Evolutionary conservation across 2,797 vertebrate genomes (phyloP).

Genomic region (Pyrrhura leucotis): DNA sequence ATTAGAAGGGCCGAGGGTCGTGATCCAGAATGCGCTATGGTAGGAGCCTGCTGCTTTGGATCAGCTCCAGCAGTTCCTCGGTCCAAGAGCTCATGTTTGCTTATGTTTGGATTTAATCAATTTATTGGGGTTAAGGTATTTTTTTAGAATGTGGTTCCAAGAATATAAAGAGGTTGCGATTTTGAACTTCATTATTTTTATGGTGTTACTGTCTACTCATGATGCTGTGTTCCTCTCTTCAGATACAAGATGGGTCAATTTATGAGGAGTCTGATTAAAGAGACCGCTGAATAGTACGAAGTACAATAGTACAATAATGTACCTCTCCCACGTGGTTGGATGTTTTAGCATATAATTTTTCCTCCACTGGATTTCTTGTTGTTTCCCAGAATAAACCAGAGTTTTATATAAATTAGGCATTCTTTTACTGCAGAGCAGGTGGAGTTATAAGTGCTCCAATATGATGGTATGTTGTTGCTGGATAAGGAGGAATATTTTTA

Average conservation of each 20-base stretch:
- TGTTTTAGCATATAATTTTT: not conserved
- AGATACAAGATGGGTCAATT: fast-evolving
- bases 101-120: not conserved
- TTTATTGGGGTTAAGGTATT: not conserved
- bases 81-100: not conserved
- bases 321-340: not conserved
- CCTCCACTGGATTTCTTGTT: not conserved
- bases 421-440: not conserved
- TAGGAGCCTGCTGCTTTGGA: not conserved
- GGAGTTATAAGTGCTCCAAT: not conserved
- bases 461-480: not conserved
- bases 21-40: fast-evolving
- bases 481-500: not conserved
- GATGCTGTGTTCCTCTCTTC: not conserved
- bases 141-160: not conserved
- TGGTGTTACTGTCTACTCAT: not conserved
- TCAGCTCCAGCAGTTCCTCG: not conserved
- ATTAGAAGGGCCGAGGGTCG: fast-evolving
- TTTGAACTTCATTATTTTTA: not conserved
- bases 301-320: fast-evolving
- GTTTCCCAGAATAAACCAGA: not conserved
- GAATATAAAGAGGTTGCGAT: not conserved
- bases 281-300: not conserved
- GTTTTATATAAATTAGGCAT: not conserved
- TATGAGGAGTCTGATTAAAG: not conserved